Evolutionary conservation across 53 echinoderm and acorn worm species (phyloP), one percentile per base, ranked within the genome.

Genomic region (Astropecten irregularis): DNA sequence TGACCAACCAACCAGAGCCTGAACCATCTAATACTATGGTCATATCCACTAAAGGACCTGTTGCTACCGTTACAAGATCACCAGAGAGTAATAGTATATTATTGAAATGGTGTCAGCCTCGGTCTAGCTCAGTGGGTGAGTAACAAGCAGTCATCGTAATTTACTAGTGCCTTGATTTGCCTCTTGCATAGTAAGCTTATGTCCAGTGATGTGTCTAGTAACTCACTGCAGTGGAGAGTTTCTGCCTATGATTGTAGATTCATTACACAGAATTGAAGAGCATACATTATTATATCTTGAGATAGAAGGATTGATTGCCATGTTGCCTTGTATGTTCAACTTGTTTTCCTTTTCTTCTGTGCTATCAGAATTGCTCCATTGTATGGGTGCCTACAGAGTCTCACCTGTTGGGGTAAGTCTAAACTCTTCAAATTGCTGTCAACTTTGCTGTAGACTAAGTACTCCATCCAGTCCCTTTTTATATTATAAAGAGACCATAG

Each of bases 21-120:
- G 77, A 77, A 29, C 77, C 77, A 9, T 77, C 77, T 20, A 77
- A 77, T 29, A 77, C 77, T 16, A 77, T 77, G 77, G 77, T 77
- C 44, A 77, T 77, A 40, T 77, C 77, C 16, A 60, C 59, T 61
- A 77, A 77, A 30, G 77, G 77, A 28, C 62, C 77, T 39, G 77
- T 77, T 9, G 77, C 77, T n/a, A 77, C 77, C 1, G 77, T 77
- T 37, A 55, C 82, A 6, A 64, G 69, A 50, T 71, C 83, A 35
- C 61, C 71, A 1, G 85, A 89, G 27, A 68, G 86, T 20, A 71
- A 83, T 28, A 89, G 81, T 31, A 88, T 95, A 11, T 68, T 92
- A n/a, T 79, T 95, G 63, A 93, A 95, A 34, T 95, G 95, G 95
- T 95, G 95, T 60, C 91, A 93, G 53, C 95, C 95, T 0, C 74